A percentile compares a stretch with the other conserved stretches of the same genome.
phyloP scores from a whole-genome alignment of 2,888 invertebrate species.

The Phytoseiulus persimilis region DNA sequence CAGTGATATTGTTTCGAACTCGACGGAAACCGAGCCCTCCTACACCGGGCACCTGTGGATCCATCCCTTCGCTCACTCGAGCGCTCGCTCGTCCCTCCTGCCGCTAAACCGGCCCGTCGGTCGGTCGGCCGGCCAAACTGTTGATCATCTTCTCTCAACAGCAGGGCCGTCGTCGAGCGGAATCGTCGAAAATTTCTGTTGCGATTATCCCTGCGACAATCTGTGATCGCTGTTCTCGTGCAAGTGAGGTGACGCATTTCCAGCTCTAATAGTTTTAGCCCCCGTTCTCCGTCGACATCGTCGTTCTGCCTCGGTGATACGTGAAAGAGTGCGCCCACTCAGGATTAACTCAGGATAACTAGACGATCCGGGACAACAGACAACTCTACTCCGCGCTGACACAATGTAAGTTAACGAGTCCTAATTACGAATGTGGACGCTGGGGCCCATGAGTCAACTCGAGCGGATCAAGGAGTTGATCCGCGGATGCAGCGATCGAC shows the following conservation, averaged over 20 bases:
- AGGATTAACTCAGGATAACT: conserved; percentile 5
- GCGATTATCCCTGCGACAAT: neutral
- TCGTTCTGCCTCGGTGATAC: neutral
- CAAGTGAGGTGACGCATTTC: neutral
- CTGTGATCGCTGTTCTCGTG: neutral
- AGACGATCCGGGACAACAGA: neutral
- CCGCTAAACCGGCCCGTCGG: neutral
- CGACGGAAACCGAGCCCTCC: neutral
- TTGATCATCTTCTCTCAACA: neutral
- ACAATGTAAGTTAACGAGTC: conserved; percentile 5
- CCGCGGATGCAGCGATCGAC: neutral
- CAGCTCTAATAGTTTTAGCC: neutral
- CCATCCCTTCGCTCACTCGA: neutral
- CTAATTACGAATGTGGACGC: neutral
- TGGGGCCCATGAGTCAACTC: neutral
- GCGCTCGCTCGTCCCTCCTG: neutral
- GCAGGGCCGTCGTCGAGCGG: neutral
- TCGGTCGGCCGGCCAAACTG: neutral
- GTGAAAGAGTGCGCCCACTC: neutral
- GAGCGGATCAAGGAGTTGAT: neutral
- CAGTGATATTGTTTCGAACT: neutral
- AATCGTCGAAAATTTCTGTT: neutral
- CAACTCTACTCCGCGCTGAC: neutral
- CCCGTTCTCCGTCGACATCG: neutral
- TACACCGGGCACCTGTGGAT: neutral